Base-by-base conservation (phyloP, 92 coral and sea anemone genomes). In the Scolanthus callimorphus region DNA sequence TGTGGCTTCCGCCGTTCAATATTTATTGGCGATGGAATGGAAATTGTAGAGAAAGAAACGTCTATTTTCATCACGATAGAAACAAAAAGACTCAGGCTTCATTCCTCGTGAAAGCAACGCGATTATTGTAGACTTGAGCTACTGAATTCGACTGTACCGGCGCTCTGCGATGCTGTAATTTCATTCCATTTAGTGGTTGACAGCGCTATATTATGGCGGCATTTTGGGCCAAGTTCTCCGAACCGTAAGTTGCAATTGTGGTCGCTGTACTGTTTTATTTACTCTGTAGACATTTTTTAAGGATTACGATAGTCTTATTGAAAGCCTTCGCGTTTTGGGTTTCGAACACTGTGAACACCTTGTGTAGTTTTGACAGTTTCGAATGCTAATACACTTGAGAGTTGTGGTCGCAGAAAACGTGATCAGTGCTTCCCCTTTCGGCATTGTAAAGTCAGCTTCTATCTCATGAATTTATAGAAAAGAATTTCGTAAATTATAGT, bases 211-310 rank as follows among this genome's bases (percentile, higher is more conserved):
- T 56, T 29, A 80, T 85, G 85, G 67, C 96, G 25, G 82, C 69
- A 39, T 87, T 87, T 62, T 87, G 96, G 96, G 89, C 70, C 12
- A 71, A 73, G 34, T 65, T 80, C 21, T 50, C 85, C 38, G 79
- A 78, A 57, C 79, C 90, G 96, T 87, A 83, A 87, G 96, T 87
- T 38, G 3, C n/a, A n/a, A n/a, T n/a, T n/a, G n/a, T n/a, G n/a
- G n/a, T n/a, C n/a, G n/a, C n/a, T n/a, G n/a, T 17, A 3, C 13
- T 51, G 13, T 1, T 30, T 21, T 21, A 3, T 20, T 21, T 51
- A 2, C 47, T 41, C 43, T 34, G 53, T 20, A 48, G 19, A 8
- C n/a, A n/a, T n/a, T n/a, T n/a, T n/a, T n/a, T n/a, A n/a, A n/a
- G n/a, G n/a, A n/a, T n/a, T n/a, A n/a, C n/a, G n/a, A n/a, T n/a